These are phyloP conservation scores for Cheilosia variabilis DNA, from an alignment of 2,888 invertebrate genomes.

Conservation along the genomic window DNA sequence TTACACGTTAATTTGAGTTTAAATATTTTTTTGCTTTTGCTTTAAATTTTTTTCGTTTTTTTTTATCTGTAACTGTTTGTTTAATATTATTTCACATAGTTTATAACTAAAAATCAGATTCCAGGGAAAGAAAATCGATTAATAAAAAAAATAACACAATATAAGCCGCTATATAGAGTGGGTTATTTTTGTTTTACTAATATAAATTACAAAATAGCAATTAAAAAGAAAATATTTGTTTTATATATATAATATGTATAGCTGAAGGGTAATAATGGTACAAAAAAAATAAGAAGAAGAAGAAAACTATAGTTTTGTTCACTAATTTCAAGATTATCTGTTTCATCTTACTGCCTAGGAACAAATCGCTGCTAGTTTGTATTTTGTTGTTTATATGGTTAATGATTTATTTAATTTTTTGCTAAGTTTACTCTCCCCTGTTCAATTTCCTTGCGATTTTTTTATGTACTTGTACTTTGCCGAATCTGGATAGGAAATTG, in stretches of 20 bases:
- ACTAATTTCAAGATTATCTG: conserved; percentile 55
- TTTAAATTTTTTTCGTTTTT: conserved; percentile 38
- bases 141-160: conserved; percentile 54
- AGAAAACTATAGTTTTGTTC: conserved; percentile 27
- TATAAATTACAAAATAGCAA: conserved; percentile 75
- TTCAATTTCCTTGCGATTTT: conserved; percentile 56
- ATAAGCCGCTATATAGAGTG: conserved; percentile 59
- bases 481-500: conserved; percentile 58
- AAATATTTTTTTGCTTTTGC: conserved; percentile 1
- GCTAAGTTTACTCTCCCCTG: conserved; percentile 5
- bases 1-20: conserved; percentile 54
- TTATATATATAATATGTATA: conserved; percentile 65
- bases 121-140: conserved; percentile 35
- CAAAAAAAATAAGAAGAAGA: conserved; percentile 43
- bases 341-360: conserved; percentile 73
- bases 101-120: conserved; percentile 62
- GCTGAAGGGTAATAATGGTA: conserved; percentile 66
- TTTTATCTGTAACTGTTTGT: conserved; percentile 41
- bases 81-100: conserved; percentile 60
- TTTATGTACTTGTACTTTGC: conserved; percentile 71
- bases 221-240: conserved; percentile 60
- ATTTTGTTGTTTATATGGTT: conserved; percentile 36
- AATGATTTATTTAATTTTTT: conserved; percentile 23
- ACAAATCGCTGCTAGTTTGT: conserved; percentile 73
- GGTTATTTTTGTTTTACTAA: conserved; percentile 57